Percentiles rank a stretch among this genome's conserved stretches.
Evolutionary conservation across 2,113 vertebrate genomes (phyloP).

Genomic region (Tetrax tetrax): DNA sequence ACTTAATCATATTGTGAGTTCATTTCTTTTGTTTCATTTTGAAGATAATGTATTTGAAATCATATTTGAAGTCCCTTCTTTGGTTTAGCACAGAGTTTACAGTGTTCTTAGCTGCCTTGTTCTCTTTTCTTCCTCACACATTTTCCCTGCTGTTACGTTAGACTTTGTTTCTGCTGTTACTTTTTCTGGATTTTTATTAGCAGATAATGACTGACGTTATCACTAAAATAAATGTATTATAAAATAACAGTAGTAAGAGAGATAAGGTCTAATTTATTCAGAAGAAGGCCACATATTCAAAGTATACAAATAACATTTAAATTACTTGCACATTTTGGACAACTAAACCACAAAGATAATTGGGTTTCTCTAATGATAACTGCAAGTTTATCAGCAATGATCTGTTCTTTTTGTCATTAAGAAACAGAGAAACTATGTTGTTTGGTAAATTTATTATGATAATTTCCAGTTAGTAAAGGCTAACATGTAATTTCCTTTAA

Average conservation of each 20-base stretch:
- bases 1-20: neutral
- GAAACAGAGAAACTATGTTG: neutral
- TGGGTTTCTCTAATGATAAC: neutral
- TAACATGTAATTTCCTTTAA: neutral
- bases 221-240: neutral
- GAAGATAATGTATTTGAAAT: neutral
- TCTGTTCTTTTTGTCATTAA: neutral
- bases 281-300: neutral
- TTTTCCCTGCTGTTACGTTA: neutral
- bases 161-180: neutral
- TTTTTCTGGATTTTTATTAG: neutral
- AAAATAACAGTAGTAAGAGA: neutral
- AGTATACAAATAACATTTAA: neutral
- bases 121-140: neutral
- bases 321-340: neutral
- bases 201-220: neutral
- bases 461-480: neutral
- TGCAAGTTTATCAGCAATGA: neutral
- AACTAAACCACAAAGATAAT: neutral
- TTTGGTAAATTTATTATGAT: neutral
- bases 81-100: neutral
- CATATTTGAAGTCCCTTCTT: neutral
- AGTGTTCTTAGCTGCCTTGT: neutral
- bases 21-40: neutral
- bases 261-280: neutral